Evolutionary conservation across 2,113 vertebrate genomes (phyloP).

Genomic region (Sylvia atricapilla): DNA sequence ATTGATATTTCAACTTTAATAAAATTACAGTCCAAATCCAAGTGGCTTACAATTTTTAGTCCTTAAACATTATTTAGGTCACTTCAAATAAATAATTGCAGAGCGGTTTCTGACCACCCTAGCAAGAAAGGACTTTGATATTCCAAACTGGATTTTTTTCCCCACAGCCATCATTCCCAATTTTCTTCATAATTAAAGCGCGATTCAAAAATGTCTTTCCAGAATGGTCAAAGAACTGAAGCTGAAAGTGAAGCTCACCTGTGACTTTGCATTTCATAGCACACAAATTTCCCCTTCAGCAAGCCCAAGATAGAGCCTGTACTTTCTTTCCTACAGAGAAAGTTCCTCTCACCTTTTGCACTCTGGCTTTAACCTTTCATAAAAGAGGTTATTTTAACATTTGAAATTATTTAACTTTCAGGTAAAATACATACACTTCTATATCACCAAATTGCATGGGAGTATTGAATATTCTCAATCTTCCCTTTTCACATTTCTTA

Average conservation of each 20-base stretch:
- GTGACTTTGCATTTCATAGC: background rate
- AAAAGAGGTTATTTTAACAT: background rate
- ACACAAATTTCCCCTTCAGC: background rate
- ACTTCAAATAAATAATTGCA: constrained; percentile 25
- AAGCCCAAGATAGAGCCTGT: background rate
- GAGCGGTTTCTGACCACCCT: background rate
- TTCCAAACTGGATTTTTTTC: background rate
- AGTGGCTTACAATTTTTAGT: background rate
- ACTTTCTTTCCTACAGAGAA: background rate
- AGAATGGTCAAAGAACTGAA: background rate
- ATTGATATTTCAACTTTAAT: background rate
- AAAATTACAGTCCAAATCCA: background rate
- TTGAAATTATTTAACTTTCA: background rate
- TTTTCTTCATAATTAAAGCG: constrained; percentile 21
- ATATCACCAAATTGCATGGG: rapidly evolving
- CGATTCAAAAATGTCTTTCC: background rate
- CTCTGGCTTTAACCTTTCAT: background rate
- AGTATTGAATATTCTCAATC: background rate
- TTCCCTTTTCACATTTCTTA: background rate
- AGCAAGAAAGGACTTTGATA: background rate
- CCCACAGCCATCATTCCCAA: background rate
- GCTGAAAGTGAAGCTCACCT: background rate
- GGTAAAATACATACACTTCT: background rate
- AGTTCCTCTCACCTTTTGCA: background rate
- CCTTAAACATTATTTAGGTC: background rate